Evolutionary conservation across 2,888 invertebrate species (phyloP).

Genomic region (Smittia aterrima): DNA sequence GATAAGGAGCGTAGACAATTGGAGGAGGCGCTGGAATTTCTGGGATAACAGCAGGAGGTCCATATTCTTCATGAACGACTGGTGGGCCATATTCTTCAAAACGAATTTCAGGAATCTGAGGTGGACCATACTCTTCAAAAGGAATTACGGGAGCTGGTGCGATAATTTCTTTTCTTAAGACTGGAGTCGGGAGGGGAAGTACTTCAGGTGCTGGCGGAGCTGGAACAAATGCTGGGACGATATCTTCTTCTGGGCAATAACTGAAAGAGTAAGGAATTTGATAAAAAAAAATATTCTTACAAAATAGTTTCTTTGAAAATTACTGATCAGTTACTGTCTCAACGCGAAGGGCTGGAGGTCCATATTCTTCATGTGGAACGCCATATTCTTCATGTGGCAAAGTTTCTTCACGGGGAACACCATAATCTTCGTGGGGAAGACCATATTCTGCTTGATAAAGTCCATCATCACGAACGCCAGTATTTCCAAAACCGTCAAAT

Average conservation of each 20-base stretch:
- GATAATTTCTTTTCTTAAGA: background rate
- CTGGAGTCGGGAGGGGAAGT: constrained; percentile 39
- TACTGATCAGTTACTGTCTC: constrained; percentile 10
- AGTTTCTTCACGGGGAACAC: background rate
- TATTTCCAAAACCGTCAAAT: background rate
- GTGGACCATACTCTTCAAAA: constrained; percentile 43
- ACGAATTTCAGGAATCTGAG: constrained; percentile 50
- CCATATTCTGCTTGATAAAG: background rate
- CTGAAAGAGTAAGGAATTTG: background rate
- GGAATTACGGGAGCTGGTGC: constrained; percentile 49
- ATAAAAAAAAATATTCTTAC: too few species aligned
- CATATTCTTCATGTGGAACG: background rate
- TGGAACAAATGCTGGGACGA: constrained; percentile 43
- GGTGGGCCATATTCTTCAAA: constrained; percentile 44
- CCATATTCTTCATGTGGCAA: background rate
- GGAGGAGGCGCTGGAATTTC: constrained; percentile 44
- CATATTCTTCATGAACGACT: background rate
- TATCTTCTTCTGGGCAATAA: constrained; percentile 40
- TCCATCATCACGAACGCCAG: background rate
- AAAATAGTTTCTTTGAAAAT: background rate
- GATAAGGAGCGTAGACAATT: constrained; percentile 43
- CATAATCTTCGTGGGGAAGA: constrained; percentile 26
- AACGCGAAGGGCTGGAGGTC: background rate
- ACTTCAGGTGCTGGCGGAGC: constrained; percentile 43
- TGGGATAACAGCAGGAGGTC: constrained; percentile 44